phyloP scores from a whole-genome alignment of 92 coral and sea anemone genomes.

The Parazoanthus swiftii region DNA sequence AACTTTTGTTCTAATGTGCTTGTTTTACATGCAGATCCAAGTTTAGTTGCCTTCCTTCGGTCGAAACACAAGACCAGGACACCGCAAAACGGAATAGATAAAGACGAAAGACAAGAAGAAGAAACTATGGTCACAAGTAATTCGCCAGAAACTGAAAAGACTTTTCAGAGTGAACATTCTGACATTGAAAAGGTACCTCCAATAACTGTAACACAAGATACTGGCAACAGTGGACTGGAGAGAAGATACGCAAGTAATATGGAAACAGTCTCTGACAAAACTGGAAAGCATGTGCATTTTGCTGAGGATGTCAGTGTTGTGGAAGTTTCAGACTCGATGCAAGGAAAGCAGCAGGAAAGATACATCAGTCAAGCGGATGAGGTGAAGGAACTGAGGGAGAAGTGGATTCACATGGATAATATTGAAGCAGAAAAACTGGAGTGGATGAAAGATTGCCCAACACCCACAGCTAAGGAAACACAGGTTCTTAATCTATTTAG shows the following conservation, averaged over 20 bases:
- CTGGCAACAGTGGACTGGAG: not conserved
- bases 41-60: constrained; percentile 62
- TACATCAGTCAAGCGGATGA: constrained; percentile 15
- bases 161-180: constrained; percentile 38
- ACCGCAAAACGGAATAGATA: not conserved
- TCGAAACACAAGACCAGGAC: constrained; percentile 55
- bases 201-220: constrained; percentile 2
- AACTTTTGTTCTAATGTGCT: not conserved
- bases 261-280: not conserved
- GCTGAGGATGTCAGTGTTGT: constrained; percentile 27
- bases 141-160: not conserved
- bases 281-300: constrained; percentile 52
- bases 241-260: not conserved
- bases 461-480: constrained; percentile 75
- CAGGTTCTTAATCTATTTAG: constrained; percentile 55
- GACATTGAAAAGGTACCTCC: not conserved
- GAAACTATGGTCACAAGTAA: constrained; percentile 25
- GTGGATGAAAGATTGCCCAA: constrained; percentile 91
- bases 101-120: not conserved
- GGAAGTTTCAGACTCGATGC: not conserved
- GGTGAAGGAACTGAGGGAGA: constrained; percentile 56
- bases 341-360: not conserved
- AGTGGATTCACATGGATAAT: constrained; percentile 93
- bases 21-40: constrained; percentile 60
- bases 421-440: constrained; percentile 86